Percentiles rank a stretch among this genome's conserved stretches.
Evolutionary conservation across 2,797 vertebrate genomes (phyloP).

Genomic region (Peromyscus eremicus): DNA sequence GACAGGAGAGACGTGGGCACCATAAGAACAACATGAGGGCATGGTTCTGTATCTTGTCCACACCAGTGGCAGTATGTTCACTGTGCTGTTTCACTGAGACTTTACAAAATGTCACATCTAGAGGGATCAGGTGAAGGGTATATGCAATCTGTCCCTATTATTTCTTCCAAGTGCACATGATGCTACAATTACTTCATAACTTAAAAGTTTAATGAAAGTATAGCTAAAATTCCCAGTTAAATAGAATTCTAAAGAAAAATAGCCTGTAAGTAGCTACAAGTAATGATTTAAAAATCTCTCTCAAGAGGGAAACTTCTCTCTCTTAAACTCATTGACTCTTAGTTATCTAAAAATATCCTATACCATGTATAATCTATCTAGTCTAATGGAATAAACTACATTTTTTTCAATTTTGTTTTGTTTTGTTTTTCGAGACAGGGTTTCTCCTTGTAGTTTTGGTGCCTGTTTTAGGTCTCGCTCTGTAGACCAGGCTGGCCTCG

Average conservation of each 20-base stretch:
- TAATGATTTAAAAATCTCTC: background rate
- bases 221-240: background rate
- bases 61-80: background rate
- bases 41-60: background rate
- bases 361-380: background rate
- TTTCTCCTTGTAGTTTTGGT: too few relatives aligned
- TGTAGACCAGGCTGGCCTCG: too few relatives aligned
- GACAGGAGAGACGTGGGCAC: background rate
- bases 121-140: background rate
- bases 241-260: constrained; percentile 43
- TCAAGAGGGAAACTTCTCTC: background rate
- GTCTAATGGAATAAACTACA: constrained; percentile 13
- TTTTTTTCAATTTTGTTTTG: background rate
- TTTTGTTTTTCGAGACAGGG: too few relatives aligned
- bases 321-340: background rate
- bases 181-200: background rate
- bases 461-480: too few relatives aligned
- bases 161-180: background rate
- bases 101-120: background rate
- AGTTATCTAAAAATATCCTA: background rate
- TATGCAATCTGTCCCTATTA: background rate
- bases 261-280: background rate
- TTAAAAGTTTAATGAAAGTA: background rate
- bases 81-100: background rate
- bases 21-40: too few relatives aligned